These are phyloP conservation scores for Pandion haliaetus DNA, from an alignment of 2,113 vertebrate genomes.

Conservation along the genomic window DNA sequence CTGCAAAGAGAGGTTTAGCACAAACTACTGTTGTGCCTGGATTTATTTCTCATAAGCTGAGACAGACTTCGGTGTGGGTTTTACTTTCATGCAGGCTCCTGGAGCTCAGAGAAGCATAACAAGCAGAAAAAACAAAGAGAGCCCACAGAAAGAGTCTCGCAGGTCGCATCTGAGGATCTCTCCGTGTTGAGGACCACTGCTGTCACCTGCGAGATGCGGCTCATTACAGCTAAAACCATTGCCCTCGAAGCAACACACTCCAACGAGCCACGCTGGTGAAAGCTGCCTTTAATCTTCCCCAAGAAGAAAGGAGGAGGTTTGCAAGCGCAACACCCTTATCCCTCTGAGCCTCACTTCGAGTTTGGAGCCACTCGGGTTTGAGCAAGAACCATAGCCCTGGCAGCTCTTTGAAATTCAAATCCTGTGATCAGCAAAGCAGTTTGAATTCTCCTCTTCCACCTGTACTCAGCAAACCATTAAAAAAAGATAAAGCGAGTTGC, in stretches of 20 bases:
- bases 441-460: neutral
- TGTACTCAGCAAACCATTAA: neutral
- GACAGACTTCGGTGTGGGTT: neutral
- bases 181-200: rapidly evolving
- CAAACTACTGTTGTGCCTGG: neutral
- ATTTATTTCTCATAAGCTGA: neutral
- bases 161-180: neutral
- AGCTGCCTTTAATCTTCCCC: neutral
- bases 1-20: neutral
- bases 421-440: neutral
- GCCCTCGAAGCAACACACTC: rapidly evolving
- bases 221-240: neutral
- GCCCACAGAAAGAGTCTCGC: neutral
- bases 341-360: neutral
- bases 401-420: neutral
- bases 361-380: neutral
- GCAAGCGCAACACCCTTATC: neutral
- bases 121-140: neutral
- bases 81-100: neutral
- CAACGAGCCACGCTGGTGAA: neutral
- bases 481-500: neutral
- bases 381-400: neutral
- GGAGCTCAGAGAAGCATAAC: neutral
- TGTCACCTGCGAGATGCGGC: rapidly evolving
- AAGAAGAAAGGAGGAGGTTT: neutral